Evolutionary conservation across 2,888 invertebrate genomes (phyloP), one percentile per base, ranked within the genome.

Genomic region (Caprella mutica): DNA sequence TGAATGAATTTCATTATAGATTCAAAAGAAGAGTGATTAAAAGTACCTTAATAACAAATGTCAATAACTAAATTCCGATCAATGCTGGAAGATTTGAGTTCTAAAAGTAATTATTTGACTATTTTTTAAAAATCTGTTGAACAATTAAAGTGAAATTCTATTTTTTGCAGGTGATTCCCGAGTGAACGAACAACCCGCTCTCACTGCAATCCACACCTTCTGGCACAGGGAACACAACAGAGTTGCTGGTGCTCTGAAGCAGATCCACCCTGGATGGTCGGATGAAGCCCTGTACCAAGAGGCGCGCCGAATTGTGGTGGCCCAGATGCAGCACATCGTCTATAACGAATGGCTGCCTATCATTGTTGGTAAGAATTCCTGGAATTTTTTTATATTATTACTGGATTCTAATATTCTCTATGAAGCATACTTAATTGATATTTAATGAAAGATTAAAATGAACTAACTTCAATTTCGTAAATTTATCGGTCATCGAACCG

Each of bases 161-260:
- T 19, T 43, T 3, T 5, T 19, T 17, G 1, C 51, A 59, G 78
- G 77, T 12, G 76, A 77, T 67, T 69, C 72, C 17, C 68, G 77
- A 26, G 71, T 74, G 27, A 78, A 77, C 59, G 78, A 80, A 30
- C 77, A 78, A 3, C 78, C 81, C 24, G 80, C 83, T 6, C 76
- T 84, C 0, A 83, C 85, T 1, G 81, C 82, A 0, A 72, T 88
- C 12, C 86, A 87, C 74, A 80, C 80, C 1, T 78, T 83, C 0
- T 74, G 88, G 67, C 65, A 76, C 27, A 68, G 75, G 21, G 76
- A 77, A 62, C 77, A 77, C 67, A 77, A 77, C 66, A 70, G 76
- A 48, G 65, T 77, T 1, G 76, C 76, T 2, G 61, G 68, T 14
- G 69, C 70, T 61, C 68, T 77, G 57, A 66, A 66, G 29, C 59